A percentile compares a stretch with the other conserved stretches of the same genome.
Evolutionary conservation across 2,888 invertebrate species (phyloP).

Genomic region (Parochlus steinenii): DNA sequence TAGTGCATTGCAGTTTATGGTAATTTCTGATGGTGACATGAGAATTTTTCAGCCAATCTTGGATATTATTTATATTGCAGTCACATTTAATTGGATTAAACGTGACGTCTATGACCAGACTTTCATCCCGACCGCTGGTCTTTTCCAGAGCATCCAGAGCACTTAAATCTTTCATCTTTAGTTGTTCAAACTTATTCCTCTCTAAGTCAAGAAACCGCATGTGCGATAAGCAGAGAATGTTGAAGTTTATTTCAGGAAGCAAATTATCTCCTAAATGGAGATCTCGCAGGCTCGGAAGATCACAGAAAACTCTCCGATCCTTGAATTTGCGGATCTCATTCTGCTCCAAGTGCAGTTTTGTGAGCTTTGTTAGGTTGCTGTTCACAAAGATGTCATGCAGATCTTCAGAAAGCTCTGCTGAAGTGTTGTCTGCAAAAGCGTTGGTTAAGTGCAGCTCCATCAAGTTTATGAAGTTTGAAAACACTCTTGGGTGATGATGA

Average conservation of each 20-base stretch:
- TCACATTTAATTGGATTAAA: conserved; percentile 55
- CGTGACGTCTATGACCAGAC: conserved; percentile 42
- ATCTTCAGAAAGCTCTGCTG: conserved; percentile 42
- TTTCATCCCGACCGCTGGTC: conserved; percentile 24
- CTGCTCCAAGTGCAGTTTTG: conserved; percentile 56
- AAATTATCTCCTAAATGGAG: conserved; percentile 51
- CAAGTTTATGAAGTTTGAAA: conserved; percentile 53
- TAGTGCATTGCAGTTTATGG: conserved; percentile 36
- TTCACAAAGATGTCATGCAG: conserved; percentile 55
- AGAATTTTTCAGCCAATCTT: conserved; percentile 45
- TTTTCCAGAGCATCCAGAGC: conserved; percentile 38
- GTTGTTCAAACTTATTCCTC: conserved; percentile 42
- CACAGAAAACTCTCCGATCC: conserved; percentile 50
- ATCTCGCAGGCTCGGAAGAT: conserved; percentile 45
- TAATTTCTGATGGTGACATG: conserved; percentile 40
- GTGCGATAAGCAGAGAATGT: conserved; percentile 45
- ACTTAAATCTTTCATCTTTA: conserved; percentile 38
- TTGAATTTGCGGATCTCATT: conserved; percentile 52
- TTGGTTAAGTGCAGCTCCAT: conserved; percentile 52
- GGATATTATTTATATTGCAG: conserved; percentile 40
- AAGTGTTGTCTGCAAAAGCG: conserved; percentile 50
- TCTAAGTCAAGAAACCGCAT: conserved; percentile 51
- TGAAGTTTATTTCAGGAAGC: conserved; percentile 43
- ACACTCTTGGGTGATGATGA: conserved; percentile 47
- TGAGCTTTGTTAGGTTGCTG: conserved; percentile 44